Evolutionary conservation across 2,113 vertebrate genomes (phyloP).

Genomic region (Antidorcas marsupialis): DNA sequence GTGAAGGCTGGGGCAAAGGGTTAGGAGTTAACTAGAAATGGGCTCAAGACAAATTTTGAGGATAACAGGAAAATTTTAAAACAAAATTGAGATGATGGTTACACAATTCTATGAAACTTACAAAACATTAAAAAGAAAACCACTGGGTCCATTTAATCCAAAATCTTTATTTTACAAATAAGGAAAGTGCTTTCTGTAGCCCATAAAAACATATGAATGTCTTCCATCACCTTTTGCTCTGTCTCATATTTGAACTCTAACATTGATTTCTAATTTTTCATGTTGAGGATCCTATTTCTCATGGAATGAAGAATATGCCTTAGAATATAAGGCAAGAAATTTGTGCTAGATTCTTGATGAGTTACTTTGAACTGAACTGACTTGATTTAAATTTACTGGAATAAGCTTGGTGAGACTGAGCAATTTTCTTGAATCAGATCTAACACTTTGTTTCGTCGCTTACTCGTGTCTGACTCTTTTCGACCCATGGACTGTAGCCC

Average conservation of each 20-base stretch:
- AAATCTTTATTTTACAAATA: conserved; percentile 13
- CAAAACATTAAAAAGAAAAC: not conserved
- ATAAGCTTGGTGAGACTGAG: not conserved
- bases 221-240: not conserved
- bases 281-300: not conserved
- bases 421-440: not conserved
- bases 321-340: not conserved
- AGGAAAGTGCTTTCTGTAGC: not conserved
- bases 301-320: not conserved
- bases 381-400: not conserved
- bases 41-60: not conserved
- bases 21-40: not conserved
- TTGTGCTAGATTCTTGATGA: not conserved
- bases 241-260: not conserved
- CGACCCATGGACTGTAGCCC: not conserved
- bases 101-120: not conserved
- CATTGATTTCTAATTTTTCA: not conserved
- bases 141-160: not conserved
- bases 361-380: conserved; percentile 5
- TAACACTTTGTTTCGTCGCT: not conserved
- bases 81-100: not conserved
- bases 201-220: not conserved
- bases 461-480: not conserved
- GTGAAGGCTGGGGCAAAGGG: not conserved
- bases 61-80: not conserved